Percentiles rank a stretch among this genome's conserved stretches.
Conservation (phyloP, 1,140 invertebrate genomes). For the Babylonia areolata region DNA sequence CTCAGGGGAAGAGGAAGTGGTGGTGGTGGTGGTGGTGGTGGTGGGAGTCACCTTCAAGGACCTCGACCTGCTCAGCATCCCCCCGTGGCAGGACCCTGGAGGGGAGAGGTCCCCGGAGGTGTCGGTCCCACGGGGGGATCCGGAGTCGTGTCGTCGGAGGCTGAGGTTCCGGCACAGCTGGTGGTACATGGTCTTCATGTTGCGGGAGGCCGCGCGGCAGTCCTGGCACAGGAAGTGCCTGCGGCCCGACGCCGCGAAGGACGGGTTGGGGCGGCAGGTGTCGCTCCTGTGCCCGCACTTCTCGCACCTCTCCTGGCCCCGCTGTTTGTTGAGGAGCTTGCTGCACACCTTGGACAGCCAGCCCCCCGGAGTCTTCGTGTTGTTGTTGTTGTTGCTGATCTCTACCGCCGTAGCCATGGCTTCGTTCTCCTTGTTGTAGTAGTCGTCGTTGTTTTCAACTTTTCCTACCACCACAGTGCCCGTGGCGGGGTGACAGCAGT, state of each 20-base stretch:
- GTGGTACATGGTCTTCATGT: constrained; percentile 31
- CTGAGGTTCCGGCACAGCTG: constrained; percentile 26
- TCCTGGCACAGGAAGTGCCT: constrained; percentile 34
- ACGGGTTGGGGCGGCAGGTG: constrained; percentile 30
- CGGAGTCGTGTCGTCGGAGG: not conserved
- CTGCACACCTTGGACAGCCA: constrained; percentile 27
- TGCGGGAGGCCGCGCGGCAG: constrained; percentile 28
- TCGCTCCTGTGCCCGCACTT: constrained; percentile 27
- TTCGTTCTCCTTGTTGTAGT: constrained; percentile 2
- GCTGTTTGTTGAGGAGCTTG: constrained; percentile 2
- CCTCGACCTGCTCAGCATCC: not conserved
- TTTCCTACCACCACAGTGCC: too few relatives aligned
- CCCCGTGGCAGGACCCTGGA: not conserved
- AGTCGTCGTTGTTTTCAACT: too few relatives aligned
- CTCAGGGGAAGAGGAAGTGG: constrained; percentile 17
- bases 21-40: not conserved
- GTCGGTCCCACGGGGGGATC: not conserved
- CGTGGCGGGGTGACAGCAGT: not conserved
- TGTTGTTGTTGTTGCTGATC: too few relatives aligned
- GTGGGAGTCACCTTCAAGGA: not conserved
- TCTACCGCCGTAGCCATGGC: not conserved
- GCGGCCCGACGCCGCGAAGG: constrained; percentile 26
- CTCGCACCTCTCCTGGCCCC: constrained; percentile 18
- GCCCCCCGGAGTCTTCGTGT: not conserved
- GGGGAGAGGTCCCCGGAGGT: not conserved